These are phyloP conservation scores for Vimba vimba DNA, from an alignment of 2,113 vertebrate species.

Conservation along the genomic window DNA sequence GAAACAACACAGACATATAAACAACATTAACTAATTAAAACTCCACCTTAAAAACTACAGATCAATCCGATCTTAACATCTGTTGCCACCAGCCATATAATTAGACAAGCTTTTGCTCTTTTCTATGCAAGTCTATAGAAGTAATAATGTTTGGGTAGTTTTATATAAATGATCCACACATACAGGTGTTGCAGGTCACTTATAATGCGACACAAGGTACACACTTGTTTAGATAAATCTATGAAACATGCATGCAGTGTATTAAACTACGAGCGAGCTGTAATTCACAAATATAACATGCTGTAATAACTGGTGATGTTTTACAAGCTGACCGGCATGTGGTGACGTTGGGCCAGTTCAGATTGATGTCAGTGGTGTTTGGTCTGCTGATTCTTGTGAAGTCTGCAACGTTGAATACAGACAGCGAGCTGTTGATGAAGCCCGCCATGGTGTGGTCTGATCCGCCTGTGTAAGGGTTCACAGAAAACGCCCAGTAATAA, in stretches of 20 bases:
- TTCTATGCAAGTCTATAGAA: background rate
- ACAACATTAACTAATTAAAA: background rate
- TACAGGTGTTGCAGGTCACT: background rate
- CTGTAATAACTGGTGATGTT: conserved; percentile 68
- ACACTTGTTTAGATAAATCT: background rate
- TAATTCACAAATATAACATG: background rate
- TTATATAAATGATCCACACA: background rate
- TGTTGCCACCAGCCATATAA: background rate
- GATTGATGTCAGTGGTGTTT: conserved; percentile 58
- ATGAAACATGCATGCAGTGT: background rate
- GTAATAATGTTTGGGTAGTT: background rate
- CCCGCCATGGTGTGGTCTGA: conserved; percentile 78
- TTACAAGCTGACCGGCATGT: conserved; percentile 84
- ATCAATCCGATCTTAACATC: background rate
- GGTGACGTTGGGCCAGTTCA: conserved; percentile 71
- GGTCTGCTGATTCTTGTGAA: conserved; percentile 73
- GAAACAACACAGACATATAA: too few species aligned
- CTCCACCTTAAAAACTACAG: background rate
- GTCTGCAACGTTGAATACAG: conserved; percentile 83
- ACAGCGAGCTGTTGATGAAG: conserved; percentile 91
- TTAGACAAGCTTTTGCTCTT: background rate
- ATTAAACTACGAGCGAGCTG: background rate
- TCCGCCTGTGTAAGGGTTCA: conserved; percentile 85
- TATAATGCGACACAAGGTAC: background rate
- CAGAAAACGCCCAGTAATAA: conserved; percentile 90